A percentile compares a stretch with the other conserved stretches of the same genome.
Evolutionary conservation across 2,113 vertebrate genomes (phyloP).

Genomic region (Oenanthe oenanthe): DNA sequence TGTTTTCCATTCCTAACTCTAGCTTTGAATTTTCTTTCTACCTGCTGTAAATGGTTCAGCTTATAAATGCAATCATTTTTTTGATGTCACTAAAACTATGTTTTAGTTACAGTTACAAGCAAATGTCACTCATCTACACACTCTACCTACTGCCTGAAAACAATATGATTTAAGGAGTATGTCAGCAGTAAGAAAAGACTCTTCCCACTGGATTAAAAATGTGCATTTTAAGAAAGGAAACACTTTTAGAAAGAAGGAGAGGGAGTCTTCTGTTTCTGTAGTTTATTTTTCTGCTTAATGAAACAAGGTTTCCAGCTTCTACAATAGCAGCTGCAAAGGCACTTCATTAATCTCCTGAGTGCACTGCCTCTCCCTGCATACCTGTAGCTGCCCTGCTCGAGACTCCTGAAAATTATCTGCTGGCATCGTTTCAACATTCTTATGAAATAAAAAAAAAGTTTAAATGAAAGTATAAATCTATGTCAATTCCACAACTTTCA

Average conservation of each 20-base stretch:
- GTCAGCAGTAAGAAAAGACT: slow-evolving; percentile 71
- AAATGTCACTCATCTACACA: slow-evolving; percentile 70
- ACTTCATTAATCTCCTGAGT: slow-evolving; percentile 55
- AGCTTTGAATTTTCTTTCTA: slow-evolving; percentile 16
- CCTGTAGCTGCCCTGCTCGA: slow-evolving; percentile 52
- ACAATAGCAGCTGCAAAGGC: slow-evolving; percentile 57
- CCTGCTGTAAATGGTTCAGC: slow-evolving; percentile 11
- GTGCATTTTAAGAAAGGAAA: slow-evolving; percentile 70
- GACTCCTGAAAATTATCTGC: slow-evolving; percentile 40
- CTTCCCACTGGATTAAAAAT: slow-evolving; percentile 71
- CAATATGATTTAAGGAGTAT: slow-evolving; percentile 67
- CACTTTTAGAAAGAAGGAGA: slow-evolving; percentile 62
- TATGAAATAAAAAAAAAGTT: background rate
- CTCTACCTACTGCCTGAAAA: slow-evolving; percentile 67
- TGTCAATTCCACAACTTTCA: background rate
- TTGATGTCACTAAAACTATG: slow-evolving; percentile 65
- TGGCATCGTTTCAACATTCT: background rate
- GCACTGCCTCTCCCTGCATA: slow-evolving; percentile 55
- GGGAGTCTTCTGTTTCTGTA: slow-evolving; percentile 68
- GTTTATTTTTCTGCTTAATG: slow-evolving; percentile 73
- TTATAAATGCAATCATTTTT: slow-evolving; percentile 52
- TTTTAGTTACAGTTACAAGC: slow-evolving; percentile 64
- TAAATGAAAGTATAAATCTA: background rate
- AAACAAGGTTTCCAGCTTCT: slow-evolving; percentile 64
- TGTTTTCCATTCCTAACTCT: background rate